Evolutionary conservation across 2,797 vertebrate species (phyloP), one percentile per base, ranked within the genome.

Genomic region (Xenentodon cancila): DNA sequence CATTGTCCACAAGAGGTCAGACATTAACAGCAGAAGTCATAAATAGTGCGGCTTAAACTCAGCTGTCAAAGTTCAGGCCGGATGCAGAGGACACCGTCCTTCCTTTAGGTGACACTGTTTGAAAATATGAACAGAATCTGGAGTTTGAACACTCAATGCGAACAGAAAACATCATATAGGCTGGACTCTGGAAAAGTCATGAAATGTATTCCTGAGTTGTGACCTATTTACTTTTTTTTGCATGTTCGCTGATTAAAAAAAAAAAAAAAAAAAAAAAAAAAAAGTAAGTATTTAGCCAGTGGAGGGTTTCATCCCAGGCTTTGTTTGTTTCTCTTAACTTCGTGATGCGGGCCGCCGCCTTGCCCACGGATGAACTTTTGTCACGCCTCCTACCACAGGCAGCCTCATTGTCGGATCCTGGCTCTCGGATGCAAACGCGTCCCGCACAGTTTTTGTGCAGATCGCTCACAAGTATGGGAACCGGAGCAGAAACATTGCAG

Each of bases 1-100:
- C 70, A 57, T 75, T 84, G 89, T 90, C 91, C 91, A 91, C 91
- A 90, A 92, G 91, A 89, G 89, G 91, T 92, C 91, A 92, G 89
- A 85, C 89, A 89, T 86, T 73, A 86, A 86, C 90, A 90, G 84
- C 75, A 74, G 7, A 88, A 85, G 79, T 81, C 81, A 82, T 77
- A 74, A 84, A 84, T 62, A 73, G 62, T 57, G 52, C 60, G 64
- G 34, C 25, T 70, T 67, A 42, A 19, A 9, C 18, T n/a, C 15
- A 21, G 18, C 13, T 7, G 11, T 25, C 21, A 21, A 69, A 48
- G 9, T 53, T 13, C 7, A 45, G 59, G 55, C 21, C 67, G n/a
- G 6, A 32, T 13, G n/a, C 15, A 19, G 9, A 17, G 37, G 15
- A 44, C 4, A 9, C 9, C 15, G 20, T 42, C 27, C 25, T 6